A percentile compares a stretch with the other conserved stretches of the same genome.
Evolutionary conservation across 2,888 invertebrate species (phyloP).

Genomic region (Dioctria rufipes): DNA sequence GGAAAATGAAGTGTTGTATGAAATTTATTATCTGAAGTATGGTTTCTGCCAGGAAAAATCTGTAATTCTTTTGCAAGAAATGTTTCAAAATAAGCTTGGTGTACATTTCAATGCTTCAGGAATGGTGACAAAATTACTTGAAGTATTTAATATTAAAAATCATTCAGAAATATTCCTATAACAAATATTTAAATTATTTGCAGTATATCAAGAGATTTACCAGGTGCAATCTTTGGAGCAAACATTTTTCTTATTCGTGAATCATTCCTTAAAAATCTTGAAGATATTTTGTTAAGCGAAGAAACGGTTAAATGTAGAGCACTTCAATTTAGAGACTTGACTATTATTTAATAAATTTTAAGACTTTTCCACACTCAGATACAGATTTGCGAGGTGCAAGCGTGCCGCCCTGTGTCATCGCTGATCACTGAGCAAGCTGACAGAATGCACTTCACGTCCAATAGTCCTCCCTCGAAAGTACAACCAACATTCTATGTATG

Average conservation of each 20-base stretch:
- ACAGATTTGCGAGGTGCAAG: too few relatives aligned
- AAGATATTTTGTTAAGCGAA: slow-evolving; percentile 59
- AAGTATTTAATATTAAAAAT: slow-evolving; percentile 61
- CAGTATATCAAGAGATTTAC: slow-evolving; percentile 70
- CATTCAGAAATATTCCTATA: slow-evolving; percentile 61
- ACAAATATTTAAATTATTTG: slow-evolving; percentile 66
- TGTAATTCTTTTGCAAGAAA: slow-evolving; percentile 60
- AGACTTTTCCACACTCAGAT: slow-evolving; percentile 56
- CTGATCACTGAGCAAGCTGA: too few relatives aligned
- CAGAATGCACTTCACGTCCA: too few relatives aligned
- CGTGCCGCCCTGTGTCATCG: too few relatives aligned
- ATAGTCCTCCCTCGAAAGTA: too few relatives aligned
- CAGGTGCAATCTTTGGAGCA: slow-evolving; percentile 64
- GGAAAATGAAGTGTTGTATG: slow-evolving; percentile 59
- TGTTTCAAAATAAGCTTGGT: slow-evolving; percentile 58
- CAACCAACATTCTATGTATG: too few relatives aligned
- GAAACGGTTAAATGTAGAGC: slow-evolving; percentile 60
- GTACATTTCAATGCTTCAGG: slow-evolving; percentile 52
- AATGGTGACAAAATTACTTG: slow-evolving; percentile 57
- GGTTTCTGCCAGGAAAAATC: slow-evolving; percentile 62
- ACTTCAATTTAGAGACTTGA: slow-evolving; percentile 61
- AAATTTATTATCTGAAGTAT: slow-evolving; percentile 59
- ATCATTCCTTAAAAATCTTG: slow-evolving; percentile 61
- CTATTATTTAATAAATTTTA: slow-evolving; percentile 61
- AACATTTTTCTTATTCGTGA: slow-evolving; percentile 58